Evolutionary conservation across 2,888 invertebrate species (phyloP).

Genomic region (Heliconius sara): DNA sequence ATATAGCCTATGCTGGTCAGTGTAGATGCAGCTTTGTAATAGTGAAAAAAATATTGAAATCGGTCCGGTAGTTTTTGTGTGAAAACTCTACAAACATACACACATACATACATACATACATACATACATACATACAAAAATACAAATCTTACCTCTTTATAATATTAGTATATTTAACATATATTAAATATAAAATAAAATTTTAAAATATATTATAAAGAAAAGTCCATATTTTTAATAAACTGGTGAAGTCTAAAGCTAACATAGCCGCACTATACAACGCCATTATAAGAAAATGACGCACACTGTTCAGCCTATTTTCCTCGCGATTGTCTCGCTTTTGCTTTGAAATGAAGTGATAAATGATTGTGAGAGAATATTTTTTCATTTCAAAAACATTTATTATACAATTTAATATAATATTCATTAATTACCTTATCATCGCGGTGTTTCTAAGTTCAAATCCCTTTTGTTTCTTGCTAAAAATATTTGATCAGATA

Average conservation of each 20-base stretch:
- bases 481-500: too few relatives aligned
- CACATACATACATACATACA: too few relatives aligned
- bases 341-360: slow-evolving; percentile 20
- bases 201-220: background rate
- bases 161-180: too few relatives aligned
- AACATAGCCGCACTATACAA: slow-evolving; percentile 15
- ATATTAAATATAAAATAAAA: background rate
- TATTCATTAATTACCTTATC: background rate
- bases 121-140: too few relatives aligned
- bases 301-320: slow-evolving; percentile 57
- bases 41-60: too few relatives aligned
- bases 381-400: slow-evolving; percentile 3
- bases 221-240: background rate
- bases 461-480: background rate
- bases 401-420: background rate
- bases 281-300: slow-evolving; percentile 48
- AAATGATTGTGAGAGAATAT: slow-evolving; percentile 24
- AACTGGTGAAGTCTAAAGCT: slow-evolving; percentile 2
- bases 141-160: too few relatives aligned
- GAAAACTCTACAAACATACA: too few relatives aligned
- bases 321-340: slow-evolving; percentile 51
- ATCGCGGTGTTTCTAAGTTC: background rate
- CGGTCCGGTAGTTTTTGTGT: too few relatives aligned
- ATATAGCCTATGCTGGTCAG: too few relatives aligned
- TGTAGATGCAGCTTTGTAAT: too few relatives aligned